These are phyloP conservation scores for Protodeltote pygarga DNA, from an alignment of 2,888 invertebrate genomes.

Conservation along the genomic window DNA sequence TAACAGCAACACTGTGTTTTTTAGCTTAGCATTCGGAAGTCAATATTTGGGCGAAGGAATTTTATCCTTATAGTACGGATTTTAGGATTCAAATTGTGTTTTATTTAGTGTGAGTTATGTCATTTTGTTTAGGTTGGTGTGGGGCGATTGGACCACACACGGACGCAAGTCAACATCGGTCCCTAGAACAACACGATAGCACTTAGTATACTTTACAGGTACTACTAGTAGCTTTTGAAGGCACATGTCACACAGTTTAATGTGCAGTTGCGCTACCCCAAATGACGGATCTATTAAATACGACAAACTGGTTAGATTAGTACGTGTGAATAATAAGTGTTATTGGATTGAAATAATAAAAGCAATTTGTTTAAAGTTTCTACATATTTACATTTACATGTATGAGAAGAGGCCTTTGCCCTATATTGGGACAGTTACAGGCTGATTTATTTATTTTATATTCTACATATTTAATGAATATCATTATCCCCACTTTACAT, in stretches of 20 bases:
- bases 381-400: too few species aligned
- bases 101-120: conserved; percentile 30
- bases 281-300: conserved; percentile 18
- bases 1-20: conserved; percentile 75
- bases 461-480: too few species aligned
- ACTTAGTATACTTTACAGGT: conserved; percentile 84
- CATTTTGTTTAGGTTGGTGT: conserved; percentile 41
- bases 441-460: too few species aligned
- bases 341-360: too few species aligned
- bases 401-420: too few species aligned
- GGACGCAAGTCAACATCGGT: conserved; percentile 78
- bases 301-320: conserved; percentile 17
- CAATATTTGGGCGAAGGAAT: conserved; percentile 32
- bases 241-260: conserved; percentile 66
- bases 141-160: conserved; percentile 81
- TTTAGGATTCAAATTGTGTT: conserved; percentile 58
- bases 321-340: too few species aligned
- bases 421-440: too few species aligned
- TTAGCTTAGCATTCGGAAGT: conserved; percentile 60
- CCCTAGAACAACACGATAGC: conserved; percentile 83
- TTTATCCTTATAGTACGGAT: conserved; percentile 40
- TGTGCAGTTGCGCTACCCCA: conserved; percentile 37
- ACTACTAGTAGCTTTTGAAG: conserved; percentile 77
- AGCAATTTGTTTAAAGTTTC: too few species aligned
- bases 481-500: too few species aligned